Conservation (phyloP, 2,113 vertebrate genomes). For the Poeciliopsis turrubarensis region DNA sequence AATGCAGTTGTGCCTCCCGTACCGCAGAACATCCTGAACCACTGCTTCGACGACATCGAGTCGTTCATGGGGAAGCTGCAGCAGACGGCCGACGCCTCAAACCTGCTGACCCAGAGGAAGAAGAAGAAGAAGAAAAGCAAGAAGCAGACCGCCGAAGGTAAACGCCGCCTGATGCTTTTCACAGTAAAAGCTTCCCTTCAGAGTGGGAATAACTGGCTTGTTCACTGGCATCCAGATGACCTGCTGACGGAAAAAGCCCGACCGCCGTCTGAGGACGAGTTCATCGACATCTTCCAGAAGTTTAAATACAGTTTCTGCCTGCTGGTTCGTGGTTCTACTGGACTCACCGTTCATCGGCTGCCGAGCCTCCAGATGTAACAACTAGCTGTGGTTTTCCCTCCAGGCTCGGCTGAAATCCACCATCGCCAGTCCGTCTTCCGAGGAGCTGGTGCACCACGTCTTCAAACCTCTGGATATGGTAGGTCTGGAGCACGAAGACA, state of each 20-base stretch:
- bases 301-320: conserved; percentile 91
- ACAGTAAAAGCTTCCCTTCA: not conserved
- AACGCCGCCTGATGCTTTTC: not conserved
- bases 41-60: conserved; percentile 90
- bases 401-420: conserved; percentile 85
- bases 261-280: conserved; percentile 84
- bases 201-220: not conserved
- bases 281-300: conserved; percentile 85
- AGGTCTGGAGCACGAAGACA: conserved; percentile 50
- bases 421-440: conserved; percentile 85
- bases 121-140: conserved; percentile 85
- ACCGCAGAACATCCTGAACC: conserved; percentile 86
- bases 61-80: conserved; percentile 86
- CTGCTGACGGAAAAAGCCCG: conserved; percentile 82
- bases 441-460: conserved; percentile 86
- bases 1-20: not conserved
- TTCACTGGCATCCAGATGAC: conserved; percentile 76
- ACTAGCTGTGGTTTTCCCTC: not conserved
- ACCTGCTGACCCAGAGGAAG: conserved; percentile 81
- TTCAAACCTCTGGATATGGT: conserved; percentile 89
- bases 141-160: conserved; percentile 77
- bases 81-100: conserved; percentile 85
- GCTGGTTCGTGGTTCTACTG: conserved; percentile 79
- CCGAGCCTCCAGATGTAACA: not conserved
- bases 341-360: not conserved